Conservation (phyloP, 2,888 invertebrate species). For the Didymodactylos carnosus region DNA sequence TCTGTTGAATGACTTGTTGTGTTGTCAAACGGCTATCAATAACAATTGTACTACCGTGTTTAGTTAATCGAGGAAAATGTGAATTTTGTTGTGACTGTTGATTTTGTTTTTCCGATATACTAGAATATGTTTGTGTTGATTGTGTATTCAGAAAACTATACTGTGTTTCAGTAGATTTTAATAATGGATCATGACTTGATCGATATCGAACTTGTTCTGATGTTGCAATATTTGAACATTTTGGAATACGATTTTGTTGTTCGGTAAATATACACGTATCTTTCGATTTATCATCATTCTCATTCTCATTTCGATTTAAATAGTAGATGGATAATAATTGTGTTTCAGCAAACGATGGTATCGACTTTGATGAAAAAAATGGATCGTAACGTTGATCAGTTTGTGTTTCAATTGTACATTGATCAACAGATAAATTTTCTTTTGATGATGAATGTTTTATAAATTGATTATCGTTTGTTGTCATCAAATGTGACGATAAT, state of each 20-base stretch:
- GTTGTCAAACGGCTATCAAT: too few relatives aligned
- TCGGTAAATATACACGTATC: not conserved
- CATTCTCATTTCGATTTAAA: too few relatives aligned
- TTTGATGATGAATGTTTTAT: not conserved
- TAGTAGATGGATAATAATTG: not conserved
- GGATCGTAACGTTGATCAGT: not conserved
- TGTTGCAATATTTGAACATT: too few relatives aligned
- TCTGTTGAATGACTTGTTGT: too few relatives aligned
- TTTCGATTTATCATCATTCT: not conserved
- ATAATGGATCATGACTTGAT: not conserved
- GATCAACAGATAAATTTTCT: not conserved
- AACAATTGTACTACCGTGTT: not conserved
- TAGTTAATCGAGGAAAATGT: not conserved
- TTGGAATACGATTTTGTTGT: not conserved
- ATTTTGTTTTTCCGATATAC: too few relatives aligned
- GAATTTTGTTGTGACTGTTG: too few relatives aligned
- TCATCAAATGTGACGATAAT: too few relatives aligned
- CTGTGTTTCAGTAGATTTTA: not conserved
- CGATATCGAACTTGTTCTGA: not conserved
- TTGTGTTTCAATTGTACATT: not conserved
- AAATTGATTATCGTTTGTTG: too few relatives aligned
- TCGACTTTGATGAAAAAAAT: not conserved
- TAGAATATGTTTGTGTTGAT: too few relatives aligned
- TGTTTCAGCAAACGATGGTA: not conserved
- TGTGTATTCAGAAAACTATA: too few relatives aligned